Base-by-base conservation (phyloP, 2,113 vertebrate genomes). In the Stegastes partitus region DNA sequence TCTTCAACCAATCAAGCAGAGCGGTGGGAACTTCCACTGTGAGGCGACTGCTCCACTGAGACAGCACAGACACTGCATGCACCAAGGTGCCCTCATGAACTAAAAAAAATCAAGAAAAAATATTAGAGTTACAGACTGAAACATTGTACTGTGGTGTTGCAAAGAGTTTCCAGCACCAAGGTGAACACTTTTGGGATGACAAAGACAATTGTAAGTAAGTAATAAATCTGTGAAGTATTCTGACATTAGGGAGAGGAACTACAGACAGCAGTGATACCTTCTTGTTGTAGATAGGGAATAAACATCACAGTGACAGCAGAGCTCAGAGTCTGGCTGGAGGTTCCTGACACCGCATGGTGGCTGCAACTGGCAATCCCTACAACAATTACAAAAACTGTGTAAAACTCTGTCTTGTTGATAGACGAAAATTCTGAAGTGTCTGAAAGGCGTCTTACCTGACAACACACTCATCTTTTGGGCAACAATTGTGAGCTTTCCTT, bases 391-490 rank as follows among this genome's bases (percentile, higher is more conserved):
- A 34, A 10, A 34, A 9, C 8, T 34, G 31, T 7, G 8, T 34
- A 34, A 34, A 34, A 34, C 7, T 47, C 45, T 21, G 2, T 50
- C 47, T 50, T 21, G 16, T 9, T 19, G 16, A 50, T 6, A 50
- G 19, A 42, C 15, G 21, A 50, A 50, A 18, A 47, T 47, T 4
- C 6, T 18, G 18, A 47, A 18, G 45, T 16, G 8, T 54, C 9
- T 21, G 1, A 18, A 39, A 26, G 34, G 9, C 10, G 1, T 28
- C 79, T 69, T 94, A 99, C 98, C 98, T 94, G 98, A 99, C 84
- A 99, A 94, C 51, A 99, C 95, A 7, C 95, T 98, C 77, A 97
- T 97, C 93, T 99, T 99, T 91, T 99, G 98, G 74, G 96, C 96
- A 51, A 98, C 95, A 65, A 96, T 85, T 0, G 97, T 97, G 55